Conservation (phyloP, 2,888 invertebrate genomes). For the Pachliopta kotzebuea region DNA sequence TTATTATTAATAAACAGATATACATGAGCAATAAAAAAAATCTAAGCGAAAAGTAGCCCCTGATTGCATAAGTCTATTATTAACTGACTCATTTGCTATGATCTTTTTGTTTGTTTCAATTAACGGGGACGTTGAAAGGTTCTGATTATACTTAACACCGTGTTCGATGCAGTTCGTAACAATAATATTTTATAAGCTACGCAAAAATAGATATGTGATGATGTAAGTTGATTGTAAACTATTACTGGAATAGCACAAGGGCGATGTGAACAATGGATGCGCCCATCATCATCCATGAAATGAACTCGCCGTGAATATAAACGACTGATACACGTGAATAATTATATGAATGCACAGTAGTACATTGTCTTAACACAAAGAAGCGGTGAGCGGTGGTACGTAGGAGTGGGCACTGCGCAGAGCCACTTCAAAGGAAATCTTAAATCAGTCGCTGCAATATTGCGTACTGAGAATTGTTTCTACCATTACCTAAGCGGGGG, state of each 20-base stretch:
- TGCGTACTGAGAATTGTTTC: conserved; percentile 22
- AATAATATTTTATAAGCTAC: neutral
- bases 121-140: too few species aligned
- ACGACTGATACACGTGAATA: conserved; percentile 4
- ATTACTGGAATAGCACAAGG: conserved; percentile 9
- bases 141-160: too few species aligned
- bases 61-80: too few species aligned
- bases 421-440: conserved; percentile 27
- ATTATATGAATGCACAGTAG: conserved; percentile 11
- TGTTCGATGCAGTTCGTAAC: neutral
- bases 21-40: too few species aligned
- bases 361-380: conserved; percentile 21
- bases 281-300: conserved; percentile 14
- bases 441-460: conserved; percentile 27
- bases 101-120: too few species aligned
- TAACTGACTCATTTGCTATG: too few species aligned
- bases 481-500: conserved; percentile 11
- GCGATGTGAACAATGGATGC: conserved; percentile 10
- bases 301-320: conserved; percentile 16
- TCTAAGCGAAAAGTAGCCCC: too few species aligned
- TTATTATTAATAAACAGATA: too few species aligned
- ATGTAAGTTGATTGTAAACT: conserved; percentile 9
- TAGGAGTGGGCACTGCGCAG: conserved; percentile 12
- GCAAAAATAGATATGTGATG: conserved; percentile 8
- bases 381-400: conserved; percentile 15